Evolutionary conservation across 2,797 vertebrate species (phyloP).

Genomic region (Salarias fasciatus): DNA sequence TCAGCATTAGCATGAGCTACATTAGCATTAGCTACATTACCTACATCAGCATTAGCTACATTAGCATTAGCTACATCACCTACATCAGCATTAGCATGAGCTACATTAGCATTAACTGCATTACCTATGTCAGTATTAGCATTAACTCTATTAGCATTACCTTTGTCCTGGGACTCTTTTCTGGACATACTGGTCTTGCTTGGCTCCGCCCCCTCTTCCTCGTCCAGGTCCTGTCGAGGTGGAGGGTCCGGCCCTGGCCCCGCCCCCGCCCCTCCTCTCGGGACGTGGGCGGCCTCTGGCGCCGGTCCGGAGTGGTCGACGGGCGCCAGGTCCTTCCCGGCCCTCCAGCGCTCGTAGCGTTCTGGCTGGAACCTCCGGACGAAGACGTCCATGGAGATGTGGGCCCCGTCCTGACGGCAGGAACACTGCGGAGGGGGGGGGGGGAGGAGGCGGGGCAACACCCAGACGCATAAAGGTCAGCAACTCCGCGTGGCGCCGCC

Average conservation of each 20-base stretch:
- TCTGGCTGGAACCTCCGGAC: constrained; percentile 96
- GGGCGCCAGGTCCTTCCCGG: constrained; percentile 88
- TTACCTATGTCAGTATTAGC: no score
- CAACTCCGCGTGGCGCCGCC: no score
- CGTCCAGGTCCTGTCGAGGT: not conserved
- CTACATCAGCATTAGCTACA: no score
- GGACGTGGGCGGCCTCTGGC: constrained; percentile 85
- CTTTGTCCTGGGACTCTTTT: constrained; percentile 37
- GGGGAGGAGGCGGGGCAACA: no score
- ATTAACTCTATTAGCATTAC: constrained; percentile 49
- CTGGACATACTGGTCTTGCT: constrained; percentile 70
- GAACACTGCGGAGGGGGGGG: constrained; percentile 90
- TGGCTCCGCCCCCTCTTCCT: constrained; percentile 22
- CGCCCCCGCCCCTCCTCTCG: constrained; percentile 31
- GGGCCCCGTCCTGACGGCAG: constrained; percentile 97
- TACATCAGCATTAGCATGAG: no score
- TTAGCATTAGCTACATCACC: no score
- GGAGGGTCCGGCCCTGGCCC: no score
- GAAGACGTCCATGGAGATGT: constrained; percentile 98
- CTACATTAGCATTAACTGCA: no score
- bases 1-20: no score
- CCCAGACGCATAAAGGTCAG: no score
- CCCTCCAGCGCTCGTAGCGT: constrained; percentile 95
- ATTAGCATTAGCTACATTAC: no score
- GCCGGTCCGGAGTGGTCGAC: constrained; percentile 93